phyloP scores from a whole-genome alignment of 2,113 vertebrate species.

The Pseudopodoces humilis region DNA sequence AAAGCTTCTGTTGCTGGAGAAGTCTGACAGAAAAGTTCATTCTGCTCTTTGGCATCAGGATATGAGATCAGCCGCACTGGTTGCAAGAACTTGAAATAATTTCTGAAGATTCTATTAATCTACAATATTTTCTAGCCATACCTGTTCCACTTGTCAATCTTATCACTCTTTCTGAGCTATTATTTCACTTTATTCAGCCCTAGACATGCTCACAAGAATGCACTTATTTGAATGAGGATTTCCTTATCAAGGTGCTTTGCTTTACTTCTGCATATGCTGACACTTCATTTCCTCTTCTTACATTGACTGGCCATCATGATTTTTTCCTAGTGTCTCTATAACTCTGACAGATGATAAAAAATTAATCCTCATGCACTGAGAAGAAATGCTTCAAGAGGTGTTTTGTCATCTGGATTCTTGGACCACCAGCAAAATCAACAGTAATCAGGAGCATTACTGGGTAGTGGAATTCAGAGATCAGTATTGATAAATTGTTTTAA shows the following conservation, averaged over 20 bases:
- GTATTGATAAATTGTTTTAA: not conserved
- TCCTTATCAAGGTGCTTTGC: not conserved
- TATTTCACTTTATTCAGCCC: not conserved
- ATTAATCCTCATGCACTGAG: not conserved
- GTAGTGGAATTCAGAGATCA: not conserved
- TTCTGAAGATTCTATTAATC: not conserved
- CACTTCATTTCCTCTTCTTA: not conserved
- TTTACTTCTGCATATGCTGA: not conserved
- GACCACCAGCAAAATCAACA: not conserved
- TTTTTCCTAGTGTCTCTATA: not conserved
- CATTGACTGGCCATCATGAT: not conserved
- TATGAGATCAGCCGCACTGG: not conserved
- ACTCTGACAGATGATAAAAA: not conserved
- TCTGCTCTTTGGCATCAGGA: fast-evolving
- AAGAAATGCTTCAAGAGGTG: not conserved
- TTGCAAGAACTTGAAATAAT: not conserved
- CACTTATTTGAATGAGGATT: not conserved
- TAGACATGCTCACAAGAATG: not conserved
- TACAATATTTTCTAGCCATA: not conserved
- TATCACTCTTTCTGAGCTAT: not conserved
- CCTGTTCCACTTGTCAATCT: not conserved
- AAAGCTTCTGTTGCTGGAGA: not conserved
- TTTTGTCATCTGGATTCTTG: not conserved
- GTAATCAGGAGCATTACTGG: not conserved
- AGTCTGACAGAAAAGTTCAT: not conserved